Evolutionary conservation across 2,888 invertebrate species (phyloP).

Genomic region (Clepsis dumicolana): DNA sequence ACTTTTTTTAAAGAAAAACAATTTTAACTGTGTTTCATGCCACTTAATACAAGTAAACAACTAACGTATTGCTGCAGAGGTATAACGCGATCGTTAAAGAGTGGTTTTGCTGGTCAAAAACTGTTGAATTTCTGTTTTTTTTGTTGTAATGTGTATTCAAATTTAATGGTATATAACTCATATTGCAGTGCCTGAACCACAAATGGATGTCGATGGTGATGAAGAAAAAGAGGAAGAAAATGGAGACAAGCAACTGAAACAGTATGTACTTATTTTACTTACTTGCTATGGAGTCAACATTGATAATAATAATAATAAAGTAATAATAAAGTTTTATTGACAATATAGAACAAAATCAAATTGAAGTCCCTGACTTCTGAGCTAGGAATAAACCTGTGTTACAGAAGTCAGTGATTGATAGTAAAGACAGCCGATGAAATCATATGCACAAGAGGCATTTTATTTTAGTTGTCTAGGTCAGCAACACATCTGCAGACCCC

Average conservation of each 20-base stretch:
- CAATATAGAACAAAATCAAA: too few relatives aligned
- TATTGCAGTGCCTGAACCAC: constrained; percentile 29
- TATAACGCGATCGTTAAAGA: not conserved
- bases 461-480: too few relatives aligned
- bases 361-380: too few relatives aligned
- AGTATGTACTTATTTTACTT: constrained; percentile 33
- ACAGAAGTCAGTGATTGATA: too few relatives aligned
- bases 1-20: not conserved
- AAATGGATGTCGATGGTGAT: constrained; percentile 13
- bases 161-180: not conserved
- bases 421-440: too few relatives aligned
- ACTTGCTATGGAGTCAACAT: too few relatives aligned
- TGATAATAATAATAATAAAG: too few relatives aligned
- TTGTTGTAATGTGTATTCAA: not conserved
- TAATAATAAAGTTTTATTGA: too few relatives aligned
- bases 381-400: too few relatives aligned
- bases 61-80: not conserved
- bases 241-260: constrained; percentile 20
- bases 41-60: not conserved
- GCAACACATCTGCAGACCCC: too few relatives aligned
- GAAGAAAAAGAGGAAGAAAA: constrained; percentile 16
- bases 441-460: too few relatives aligned
- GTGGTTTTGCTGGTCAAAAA: not conserved
- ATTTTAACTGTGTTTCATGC: not conserved
- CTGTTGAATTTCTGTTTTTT: not conserved